These are phyloP conservation scores for Momotus momota DNA, from an alignment of 2,797 vertebrate species.

Conservation along the genomic window DNA sequence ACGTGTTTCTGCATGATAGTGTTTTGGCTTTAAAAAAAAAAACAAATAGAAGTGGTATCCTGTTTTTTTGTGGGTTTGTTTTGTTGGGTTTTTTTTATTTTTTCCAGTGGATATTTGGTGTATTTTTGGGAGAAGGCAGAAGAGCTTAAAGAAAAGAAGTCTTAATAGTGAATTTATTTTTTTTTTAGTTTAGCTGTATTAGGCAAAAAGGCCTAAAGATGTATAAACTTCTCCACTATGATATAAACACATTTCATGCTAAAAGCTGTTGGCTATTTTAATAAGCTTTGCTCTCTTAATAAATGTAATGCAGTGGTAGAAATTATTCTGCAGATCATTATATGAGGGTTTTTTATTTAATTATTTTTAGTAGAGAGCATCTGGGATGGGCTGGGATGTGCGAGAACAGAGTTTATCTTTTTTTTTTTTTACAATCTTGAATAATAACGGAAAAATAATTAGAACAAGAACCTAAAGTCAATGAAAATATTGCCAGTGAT, in stretches of 20 bases:
- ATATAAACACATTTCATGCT: not conserved
- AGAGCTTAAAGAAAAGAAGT: not conserved
- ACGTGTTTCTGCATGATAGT: not conserved
- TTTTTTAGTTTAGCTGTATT: not conserved
- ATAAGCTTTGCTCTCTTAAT: not conserved
- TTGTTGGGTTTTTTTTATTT: not conserved
- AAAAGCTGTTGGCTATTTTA: not conserved
- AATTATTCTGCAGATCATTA: not conserved
- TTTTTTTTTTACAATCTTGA: slow-evolving; percentile 39
- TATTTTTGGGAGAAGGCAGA: not conserved
- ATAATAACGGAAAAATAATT: slow-evolving; percentile 64
- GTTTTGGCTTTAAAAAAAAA: not conserved
- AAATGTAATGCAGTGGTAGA: not conserved
- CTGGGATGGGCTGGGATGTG: not conserved
- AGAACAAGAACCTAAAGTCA: slow-evolving; percentile 37
- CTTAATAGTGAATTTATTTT: not conserved
- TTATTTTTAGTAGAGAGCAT: not conserved
- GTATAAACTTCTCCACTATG: not conserved
- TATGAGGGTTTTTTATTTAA: not conserved
- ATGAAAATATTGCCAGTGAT: slow-evolving; percentile 42
- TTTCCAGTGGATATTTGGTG: not conserved
- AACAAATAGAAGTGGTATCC: no score
- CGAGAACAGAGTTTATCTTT: not conserved
- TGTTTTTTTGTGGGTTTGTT: not conserved
- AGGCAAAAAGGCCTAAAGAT: not conserved